Base-by-base conservation (phyloP, 2,888 invertebrate genomes). In the Brachyptera risi region DNA sequence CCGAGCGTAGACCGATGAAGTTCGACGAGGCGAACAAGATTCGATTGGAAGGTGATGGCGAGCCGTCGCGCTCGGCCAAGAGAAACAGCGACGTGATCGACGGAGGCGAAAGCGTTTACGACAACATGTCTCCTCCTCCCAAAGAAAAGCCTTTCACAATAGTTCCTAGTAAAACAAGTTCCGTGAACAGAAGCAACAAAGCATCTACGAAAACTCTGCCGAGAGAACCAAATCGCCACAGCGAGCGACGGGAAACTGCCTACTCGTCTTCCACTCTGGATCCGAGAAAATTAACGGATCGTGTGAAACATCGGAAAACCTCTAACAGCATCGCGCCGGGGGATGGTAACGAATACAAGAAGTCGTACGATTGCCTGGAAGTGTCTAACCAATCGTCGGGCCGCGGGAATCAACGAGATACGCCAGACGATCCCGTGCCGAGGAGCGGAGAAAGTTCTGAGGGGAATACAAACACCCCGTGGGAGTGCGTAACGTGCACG, bases 401-500 rank as follows among this genome's bases (percentile, higher is more conserved):
- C 11, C 24, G 21, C 23, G 21, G 9, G 7, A 3, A 11, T 1
- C 19, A 47, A 4, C 2, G n/a, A 11, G 47, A 47, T 4, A 23
- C 24, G 24, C 9, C 21, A 2, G 24, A 21, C 9, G n/a, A 11
- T n/a, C 3, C 13, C 19, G 37, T 19, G n/a, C 2, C 35, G 19
- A 5, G 35, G 9, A 21, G 17, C 19, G 19, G 54, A 42, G 54
- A 65, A 47, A 11, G 26, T 58, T 58, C 44, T 38, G 11, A 44
- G 35, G 24, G 19, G 11, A 44, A 56, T 19, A 26, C 19, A 21
- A 7, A 24, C 19, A 9, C 51, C 60, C 79, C 77, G 63, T 90
- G 90, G 90, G 80, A 84, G 64, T 90, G 90, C 71, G 78, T 77
- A 0, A 80, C 83, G 0, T 90, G 90, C 73, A 90, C 90, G 0